A percentile compares a stretch with the other conserved stretches of the same genome.
Evolutionary conservation across 2,113 vertebrate species (phyloP).

Genomic region (Poeciliopsis occidentalis): DNA sequence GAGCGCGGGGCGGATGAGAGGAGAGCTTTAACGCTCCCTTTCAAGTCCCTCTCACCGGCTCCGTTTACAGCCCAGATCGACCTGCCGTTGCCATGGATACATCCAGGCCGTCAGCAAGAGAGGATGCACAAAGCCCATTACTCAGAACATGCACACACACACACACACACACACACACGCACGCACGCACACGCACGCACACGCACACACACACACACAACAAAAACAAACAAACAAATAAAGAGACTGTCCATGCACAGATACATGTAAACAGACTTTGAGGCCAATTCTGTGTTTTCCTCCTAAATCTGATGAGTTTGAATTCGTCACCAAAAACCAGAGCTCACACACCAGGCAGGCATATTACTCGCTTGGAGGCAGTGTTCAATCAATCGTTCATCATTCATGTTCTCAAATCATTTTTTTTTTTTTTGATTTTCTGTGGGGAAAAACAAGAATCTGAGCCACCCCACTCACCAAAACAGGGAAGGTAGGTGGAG

Average conservation of each 20-base stretch:
- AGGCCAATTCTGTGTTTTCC: constrained; percentile 11
- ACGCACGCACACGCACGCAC: constrained; percentile 29
- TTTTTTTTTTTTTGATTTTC: constrained; percentile 39
- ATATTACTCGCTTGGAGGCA: constrained; percentile 33
- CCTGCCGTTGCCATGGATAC: constrained; percentile 83
- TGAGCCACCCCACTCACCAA: constrained; percentile 32
- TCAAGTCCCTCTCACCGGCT: constrained; percentile 74
- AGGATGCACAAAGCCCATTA: constrained; percentile 74
- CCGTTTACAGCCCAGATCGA: constrained; percentile 70
- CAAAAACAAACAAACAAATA: background rate
- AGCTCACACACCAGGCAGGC: constrained; percentile 17
- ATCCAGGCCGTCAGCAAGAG: constrained; percentile 61
- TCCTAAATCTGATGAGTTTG: constrained; percentile 27
- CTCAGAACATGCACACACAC: constrained; percentile 54
- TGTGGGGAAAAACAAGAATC: constrained; percentile 36
- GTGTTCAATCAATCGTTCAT: constrained; percentile 43
- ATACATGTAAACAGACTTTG: background rate
- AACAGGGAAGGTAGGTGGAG: constrained; percentile 36
- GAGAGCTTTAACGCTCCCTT: constrained; percentile 71
- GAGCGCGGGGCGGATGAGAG: constrained; percentile 63
- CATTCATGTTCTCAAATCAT: constrained; percentile 50
- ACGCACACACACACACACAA: background rate
- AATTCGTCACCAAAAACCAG: constrained; percentile 10
- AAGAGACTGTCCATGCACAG: background rate
- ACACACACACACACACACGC: constrained; percentile 2